A percentile compares a stretch with the other conserved stretches of the same genome.
These are phyloP conservation scores for Laothoe populi DNA, from an alignment of 2,888 invertebrate species.

Conservation along the genomic window DNA sequence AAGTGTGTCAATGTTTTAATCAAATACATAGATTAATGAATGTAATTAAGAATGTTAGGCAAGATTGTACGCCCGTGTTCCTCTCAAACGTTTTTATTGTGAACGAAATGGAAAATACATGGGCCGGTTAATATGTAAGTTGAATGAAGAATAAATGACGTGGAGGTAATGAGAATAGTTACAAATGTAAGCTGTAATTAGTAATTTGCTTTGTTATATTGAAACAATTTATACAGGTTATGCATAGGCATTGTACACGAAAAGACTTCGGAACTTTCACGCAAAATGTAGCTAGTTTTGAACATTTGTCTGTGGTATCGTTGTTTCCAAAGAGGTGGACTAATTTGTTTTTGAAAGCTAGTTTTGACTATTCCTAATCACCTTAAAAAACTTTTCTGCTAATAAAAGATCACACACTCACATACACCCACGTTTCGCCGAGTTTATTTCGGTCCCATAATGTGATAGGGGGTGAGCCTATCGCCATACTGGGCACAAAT, in stretches of 20 bases:
- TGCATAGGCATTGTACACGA: neutral
- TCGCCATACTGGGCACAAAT: no score
- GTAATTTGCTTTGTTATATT: neutral
- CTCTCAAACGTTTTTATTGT: constrained; percentile 8
- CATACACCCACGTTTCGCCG: no score
- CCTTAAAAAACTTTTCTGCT: no score
- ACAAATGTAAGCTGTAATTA: neutral
- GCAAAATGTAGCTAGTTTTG: no score
- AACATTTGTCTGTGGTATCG: no score
- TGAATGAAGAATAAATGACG: neutral
- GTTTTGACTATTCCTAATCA: no score
- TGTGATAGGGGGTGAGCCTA: no score
- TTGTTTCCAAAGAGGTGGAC: no score
- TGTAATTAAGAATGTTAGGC: constrained; percentile 45
- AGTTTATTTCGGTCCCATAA: no score
- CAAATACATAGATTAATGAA: constrained; percentile 46
- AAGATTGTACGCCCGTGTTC: constrained; percentile 30
- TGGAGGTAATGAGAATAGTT: neutral
- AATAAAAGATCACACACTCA: no score
- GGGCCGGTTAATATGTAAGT: neutral
- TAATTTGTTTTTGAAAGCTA: no score
- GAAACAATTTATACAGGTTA: neutral
- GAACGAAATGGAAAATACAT: constrained; percentile 9
- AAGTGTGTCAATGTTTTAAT: constrained; percentile 69
- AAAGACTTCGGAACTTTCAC: no score